Conservation (phyloP, 2,113 vertebrate genomes). For the Lichenostomus cassidix region DNA sequence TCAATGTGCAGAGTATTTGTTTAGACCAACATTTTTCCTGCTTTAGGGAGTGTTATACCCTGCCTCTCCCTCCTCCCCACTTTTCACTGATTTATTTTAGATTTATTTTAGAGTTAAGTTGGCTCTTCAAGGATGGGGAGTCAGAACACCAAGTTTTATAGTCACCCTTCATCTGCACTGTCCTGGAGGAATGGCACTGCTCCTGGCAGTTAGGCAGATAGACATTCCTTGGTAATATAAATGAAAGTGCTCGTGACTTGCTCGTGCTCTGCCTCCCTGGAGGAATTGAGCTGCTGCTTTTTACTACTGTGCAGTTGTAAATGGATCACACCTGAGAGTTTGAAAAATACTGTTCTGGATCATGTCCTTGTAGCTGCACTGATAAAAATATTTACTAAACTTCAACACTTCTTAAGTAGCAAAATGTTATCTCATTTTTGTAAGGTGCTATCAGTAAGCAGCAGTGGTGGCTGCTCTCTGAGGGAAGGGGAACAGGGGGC, state of each 20-base stretch:
- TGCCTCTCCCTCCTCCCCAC: accelerated
- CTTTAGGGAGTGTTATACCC: background rate
- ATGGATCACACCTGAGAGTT: background rate
- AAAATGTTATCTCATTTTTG: background rate
- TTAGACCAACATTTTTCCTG: background rate
- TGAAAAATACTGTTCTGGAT: background rate
- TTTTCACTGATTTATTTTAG: background rate
- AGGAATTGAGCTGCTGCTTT: background rate
- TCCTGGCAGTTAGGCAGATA: background rate
- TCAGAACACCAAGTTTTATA: background rate
- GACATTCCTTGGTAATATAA: background rate
- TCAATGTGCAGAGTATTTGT: background rate
- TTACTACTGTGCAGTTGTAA: background rate
- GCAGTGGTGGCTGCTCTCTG: background rate
- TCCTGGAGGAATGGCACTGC: background rate
- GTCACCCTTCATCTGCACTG: background rate
- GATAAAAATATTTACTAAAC: background rate
- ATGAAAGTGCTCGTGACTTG: background rate
- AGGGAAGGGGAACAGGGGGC: background rate
- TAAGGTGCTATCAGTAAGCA: background rate
- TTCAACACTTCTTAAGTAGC: background rate
- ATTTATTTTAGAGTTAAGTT: no score
- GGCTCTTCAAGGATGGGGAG: background rate
- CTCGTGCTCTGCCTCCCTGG: background rate
- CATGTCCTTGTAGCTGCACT: background rate